Evolutionary conservation across 2,797 vertebrate genomes (phyloP).

Genomic region (Otolemur crassicaudatus): DNA sequence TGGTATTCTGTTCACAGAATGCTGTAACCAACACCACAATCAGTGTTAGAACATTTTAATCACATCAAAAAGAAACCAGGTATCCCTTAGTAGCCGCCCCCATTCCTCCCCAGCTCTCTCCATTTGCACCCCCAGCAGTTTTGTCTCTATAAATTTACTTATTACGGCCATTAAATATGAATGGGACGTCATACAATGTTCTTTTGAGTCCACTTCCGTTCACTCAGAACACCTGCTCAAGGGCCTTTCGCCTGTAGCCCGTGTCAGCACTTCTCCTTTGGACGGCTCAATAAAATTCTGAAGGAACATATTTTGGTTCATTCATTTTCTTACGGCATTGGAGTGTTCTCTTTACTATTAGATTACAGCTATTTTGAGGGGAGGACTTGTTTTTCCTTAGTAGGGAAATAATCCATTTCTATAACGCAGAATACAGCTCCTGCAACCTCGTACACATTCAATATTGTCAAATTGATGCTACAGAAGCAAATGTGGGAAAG

Average conservation of each 20-base stretch:
- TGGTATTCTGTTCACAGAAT: not conserved
- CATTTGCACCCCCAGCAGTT: not conserved
- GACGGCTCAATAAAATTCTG: not conserved
- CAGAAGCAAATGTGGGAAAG: not conserved
- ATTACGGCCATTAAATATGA: not conserved
- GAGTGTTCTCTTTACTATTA: not conserved
- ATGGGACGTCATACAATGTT: not conserved
- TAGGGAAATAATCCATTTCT: not conserved
- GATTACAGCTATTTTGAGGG: not conserved
- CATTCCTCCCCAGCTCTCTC: not conserved
- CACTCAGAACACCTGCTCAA: not conserved
- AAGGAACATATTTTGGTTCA: not conserved
- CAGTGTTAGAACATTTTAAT: not conserved
- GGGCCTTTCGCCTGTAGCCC: not conserved
- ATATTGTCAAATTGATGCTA: not conserved
- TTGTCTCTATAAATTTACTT: not conserved
- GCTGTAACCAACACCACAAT: not conserved
- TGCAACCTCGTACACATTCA: not conserved
- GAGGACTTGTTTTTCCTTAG: not conserved
- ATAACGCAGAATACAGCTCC: not conserved
- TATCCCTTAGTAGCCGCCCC: not conserved
- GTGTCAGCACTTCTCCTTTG: not conserved
- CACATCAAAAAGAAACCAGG: not conserved
- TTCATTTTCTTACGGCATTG: not conserved
- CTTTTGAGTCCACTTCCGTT: not conserved